phyloP scores from a whole-genome alignment of 1,140 invertebrate genomes.

The Lordiphosa mommai region DNA sequence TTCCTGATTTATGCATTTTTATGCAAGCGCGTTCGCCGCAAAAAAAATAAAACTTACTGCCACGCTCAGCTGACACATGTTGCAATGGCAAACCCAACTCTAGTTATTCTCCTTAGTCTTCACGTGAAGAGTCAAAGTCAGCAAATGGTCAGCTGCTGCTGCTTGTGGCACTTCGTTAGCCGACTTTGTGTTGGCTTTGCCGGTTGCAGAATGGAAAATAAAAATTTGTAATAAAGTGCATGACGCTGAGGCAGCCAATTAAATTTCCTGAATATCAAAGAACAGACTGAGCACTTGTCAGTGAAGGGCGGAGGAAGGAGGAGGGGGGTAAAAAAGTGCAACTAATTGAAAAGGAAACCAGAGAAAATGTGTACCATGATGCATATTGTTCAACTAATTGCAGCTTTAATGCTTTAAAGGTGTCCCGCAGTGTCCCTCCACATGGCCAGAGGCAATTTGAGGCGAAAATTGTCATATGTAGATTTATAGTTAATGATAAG shows the following conservation, averaged over 20 bases:
- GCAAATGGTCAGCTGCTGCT: conserved; percentile 26
- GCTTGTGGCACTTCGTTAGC: conserved; percentile 49
- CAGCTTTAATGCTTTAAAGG: conserved; percentile 44
- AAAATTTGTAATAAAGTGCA: conserved; percentile 45
- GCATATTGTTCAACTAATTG: background rate
- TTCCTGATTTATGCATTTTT: conserved; percentile 57
- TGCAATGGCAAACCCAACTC: conserved; percentile 14
- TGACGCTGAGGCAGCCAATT: conserved; percentile 39
- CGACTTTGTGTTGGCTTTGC: conserved; percentile 20
- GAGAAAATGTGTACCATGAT: background rate
- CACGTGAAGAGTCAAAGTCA: conserved; percentile 22
- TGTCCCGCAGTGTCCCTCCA: conserved; percentile 4
- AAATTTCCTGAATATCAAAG: conserved; percentile 42
- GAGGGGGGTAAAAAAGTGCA: conserved; percentile 5
- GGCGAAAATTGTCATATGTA: conserved; percentile 77
- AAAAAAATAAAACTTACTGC: conserved; percentile 53
- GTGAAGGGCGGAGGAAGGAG: conserved; percentile 7
- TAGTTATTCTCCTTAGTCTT: conserved; percentile 1
- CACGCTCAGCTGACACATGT: conserved; percentile 48
- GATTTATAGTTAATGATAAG: conserved; percentile 72
- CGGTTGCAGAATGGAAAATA: background rate
- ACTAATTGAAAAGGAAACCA: conserved; percentile 26
- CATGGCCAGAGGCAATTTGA: conserved; percentile 21
- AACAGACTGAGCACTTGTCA: conserved; percentile 22
- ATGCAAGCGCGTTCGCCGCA: conserved; percentile 36